Conservation (phyloP, 37 sponge, comb jelly and placozoan genomes). For the Dysidea cf. avara region DNA sequence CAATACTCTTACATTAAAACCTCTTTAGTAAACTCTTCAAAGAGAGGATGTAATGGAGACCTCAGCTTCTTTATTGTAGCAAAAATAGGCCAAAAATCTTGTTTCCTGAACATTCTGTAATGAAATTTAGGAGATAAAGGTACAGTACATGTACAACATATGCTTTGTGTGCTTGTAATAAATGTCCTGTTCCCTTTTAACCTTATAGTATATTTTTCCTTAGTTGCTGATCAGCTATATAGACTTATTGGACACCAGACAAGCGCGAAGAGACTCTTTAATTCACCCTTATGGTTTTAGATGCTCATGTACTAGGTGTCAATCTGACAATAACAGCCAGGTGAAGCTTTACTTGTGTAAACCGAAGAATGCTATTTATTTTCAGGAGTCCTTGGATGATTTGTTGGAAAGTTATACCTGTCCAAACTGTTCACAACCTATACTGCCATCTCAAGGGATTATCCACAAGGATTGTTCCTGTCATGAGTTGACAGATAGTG, state of each 20-base stretch:
- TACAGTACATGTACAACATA: no score
- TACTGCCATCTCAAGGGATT: not conserved
- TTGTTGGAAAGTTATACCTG: not conserved
- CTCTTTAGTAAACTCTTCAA: no score
- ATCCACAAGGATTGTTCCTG: no score
- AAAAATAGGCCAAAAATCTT: no score
- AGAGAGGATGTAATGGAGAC: no score
- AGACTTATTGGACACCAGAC: slow-evolving; percentile 49
- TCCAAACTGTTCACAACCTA: not conserved
- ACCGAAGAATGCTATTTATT: not conserved
- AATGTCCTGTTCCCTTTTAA: not conserved
- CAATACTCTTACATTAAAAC: no score
- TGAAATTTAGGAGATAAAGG: no score
- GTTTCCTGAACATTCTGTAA: no score
- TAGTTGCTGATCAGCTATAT: slow-evolving; percentile 66
- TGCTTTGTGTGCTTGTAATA: no score
- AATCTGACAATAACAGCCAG: not conserved
- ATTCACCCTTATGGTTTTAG: slow-evolving; percentile 36
- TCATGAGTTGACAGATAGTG: no score
- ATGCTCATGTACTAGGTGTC: slow-evolving; percentile 54
- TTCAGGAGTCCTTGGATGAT: not conserved
- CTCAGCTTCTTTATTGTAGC: no score
- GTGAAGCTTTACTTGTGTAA: no score
- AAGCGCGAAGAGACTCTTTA: slow-evolving; percentile 28
- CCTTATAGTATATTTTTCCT: not conserved